Evolutionary conservation across 2,113 vertebrate species (phyloP), one percentile per base, ranked within the genome.

Genomic region (Chlamydotis undulata): DNA sequence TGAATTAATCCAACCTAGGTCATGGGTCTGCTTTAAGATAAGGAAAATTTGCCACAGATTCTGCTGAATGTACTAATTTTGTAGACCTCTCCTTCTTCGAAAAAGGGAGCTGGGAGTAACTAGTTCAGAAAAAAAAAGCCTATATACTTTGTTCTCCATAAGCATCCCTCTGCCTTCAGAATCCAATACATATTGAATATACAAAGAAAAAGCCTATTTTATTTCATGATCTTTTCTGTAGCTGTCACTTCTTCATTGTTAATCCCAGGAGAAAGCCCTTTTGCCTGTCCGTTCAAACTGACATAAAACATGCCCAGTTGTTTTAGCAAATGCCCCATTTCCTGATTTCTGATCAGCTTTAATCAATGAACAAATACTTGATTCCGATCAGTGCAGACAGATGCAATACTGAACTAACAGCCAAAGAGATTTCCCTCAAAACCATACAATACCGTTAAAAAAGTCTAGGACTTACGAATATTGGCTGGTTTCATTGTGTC

Each of bases 401-500:
- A 60, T 1, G 4, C 13, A 33, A 35, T 13, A 71, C 22, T 1
- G 2, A 79, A 14, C 9, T 16, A 33, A 16, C 29, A 87, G 49
- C 12, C 70, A 56, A 50, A 43, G 2, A 33, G 33, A 6, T 64
- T 83, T 73, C 47, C 47, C n/a, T 43, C 2, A 49, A 50, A 17
- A 3, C 0, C 39, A 31, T 7, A 52, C 3, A 21, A 16, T 14
- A 63, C 3, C 22, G 28, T 4, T 33, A 53, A 59, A 63, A 52
- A 45, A 33, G 16, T 28, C 21, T 29, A 9, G 87, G 74, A 99
- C 99, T 98, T 97, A 99, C 99, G 97, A 98, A 95, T 99, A 99
- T 14, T 99, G 99, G 97, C 99, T 99, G 69, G 98, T 99, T 94
- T 99, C 98, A 15, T 97, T 99, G 96, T 98, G 98, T 31, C 99